Evolutionary conservation across 2,797 vertebrate species (phyloP).

Genomic region (Cyprinodon diabolis): DNA sequence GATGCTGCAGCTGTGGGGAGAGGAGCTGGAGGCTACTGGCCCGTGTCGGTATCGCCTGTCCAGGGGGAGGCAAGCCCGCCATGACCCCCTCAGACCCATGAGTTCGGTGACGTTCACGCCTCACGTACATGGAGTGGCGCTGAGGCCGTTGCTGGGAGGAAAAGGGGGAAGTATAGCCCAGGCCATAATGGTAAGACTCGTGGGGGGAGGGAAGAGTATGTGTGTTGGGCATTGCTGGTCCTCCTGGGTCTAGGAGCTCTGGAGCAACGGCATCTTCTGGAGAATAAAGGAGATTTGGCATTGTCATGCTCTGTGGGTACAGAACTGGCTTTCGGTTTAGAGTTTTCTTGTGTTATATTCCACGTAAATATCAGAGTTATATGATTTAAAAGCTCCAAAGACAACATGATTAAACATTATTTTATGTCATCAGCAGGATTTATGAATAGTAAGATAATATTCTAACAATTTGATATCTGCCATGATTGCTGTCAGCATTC

Average conservation of each 20-base stretch:
- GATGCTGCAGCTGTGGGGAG: conserved; percentile 94
- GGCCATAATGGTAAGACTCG: conserved; percentile 95
- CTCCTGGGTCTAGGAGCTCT: conserved; percentile 88
- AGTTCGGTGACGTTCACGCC: conserved; percentile 93
- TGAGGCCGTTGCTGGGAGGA: conserved; percentile 98
- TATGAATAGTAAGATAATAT: not conserved
- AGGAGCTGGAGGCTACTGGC: conserved; percentile 98
- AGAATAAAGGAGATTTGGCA: not conserved
- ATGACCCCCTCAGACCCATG: conserved; percentile 72
- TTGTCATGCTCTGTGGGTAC: not conserved
- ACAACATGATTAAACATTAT: too few relatives aligned
- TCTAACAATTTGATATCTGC: not conserved
- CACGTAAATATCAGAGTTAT: not conserved
- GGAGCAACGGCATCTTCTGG: conserved; percentile 88
- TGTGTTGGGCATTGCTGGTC: conserved; percentile 79
- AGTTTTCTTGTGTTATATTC: not conserved
- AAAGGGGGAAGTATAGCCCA: conserved; percentile 98
- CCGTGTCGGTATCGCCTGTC: conserved; percentile 91
- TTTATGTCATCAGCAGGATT: not conserved
- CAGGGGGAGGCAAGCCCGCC: conserved; percentile 82
- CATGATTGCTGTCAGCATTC: not conserved
- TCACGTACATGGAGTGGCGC: conserved; percentile 98
- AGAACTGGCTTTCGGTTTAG: too few relatives aligned
- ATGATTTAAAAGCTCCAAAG: not conserved
- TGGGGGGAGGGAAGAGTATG: conserved; percentile 92